Evolutionary conservation across 2,888 invertebrate genomes (phyloP).

Genomic region (Cabera pusaria): DNA sequence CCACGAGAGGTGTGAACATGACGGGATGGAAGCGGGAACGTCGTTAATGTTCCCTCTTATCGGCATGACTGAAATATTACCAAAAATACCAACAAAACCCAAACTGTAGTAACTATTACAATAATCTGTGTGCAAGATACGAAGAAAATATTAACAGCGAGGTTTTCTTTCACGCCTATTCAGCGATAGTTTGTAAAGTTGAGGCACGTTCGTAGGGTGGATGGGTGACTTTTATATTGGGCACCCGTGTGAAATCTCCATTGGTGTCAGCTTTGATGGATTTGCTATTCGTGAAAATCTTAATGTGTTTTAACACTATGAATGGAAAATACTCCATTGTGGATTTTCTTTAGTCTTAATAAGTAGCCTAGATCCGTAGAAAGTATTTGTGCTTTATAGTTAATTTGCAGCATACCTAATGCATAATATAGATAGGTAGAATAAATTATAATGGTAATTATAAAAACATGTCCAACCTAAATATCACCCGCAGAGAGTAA

Average conservation of each 20-base stretch:
- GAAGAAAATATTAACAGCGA: slow-evolving; percentile 15
- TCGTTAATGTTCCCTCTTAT: slow-evolving; percentile 40
- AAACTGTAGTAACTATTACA: slow-evolving; percentile 3
- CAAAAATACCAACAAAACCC: slow-evolving; percentile 8
- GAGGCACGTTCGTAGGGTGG: slow-evolving; percentile 9
- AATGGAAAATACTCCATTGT: too few relatives aligned
- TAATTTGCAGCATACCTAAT: too few relatives aligned
- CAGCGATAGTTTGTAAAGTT: slow-evolving; percentile 21
- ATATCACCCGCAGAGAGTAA: too few relatives aligned
- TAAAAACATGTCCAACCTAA: too few relatives aligned
- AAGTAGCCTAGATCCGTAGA: too few relatives aligned
- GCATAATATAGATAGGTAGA: too few relatives aligned
- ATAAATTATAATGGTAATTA: too few relatives aligned
- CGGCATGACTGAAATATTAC: slow-evolving; percentile 31
- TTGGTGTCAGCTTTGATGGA: slow-evolving; percentile 8
- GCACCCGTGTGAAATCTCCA: slow-evolving; percentile 5
- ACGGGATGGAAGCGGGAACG: slow-evolving; percentile 30
- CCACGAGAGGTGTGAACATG: slow-evolving; percentile 25
- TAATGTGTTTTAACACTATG: too few relatives aligned
- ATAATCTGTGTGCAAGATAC: too few relatives aligned
- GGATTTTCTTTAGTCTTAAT: too few relatives aligned
- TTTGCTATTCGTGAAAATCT: not conserved
- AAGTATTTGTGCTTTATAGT: too few relatives aligned
- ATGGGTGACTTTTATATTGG: slow-evolving; percentile 6
- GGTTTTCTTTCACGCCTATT: slow-evolving; percentile 12